Evolutionary conservation across 2,797 vertebrate species (phyloP).

Genomic region (Sebastes miniatus): DNA sequence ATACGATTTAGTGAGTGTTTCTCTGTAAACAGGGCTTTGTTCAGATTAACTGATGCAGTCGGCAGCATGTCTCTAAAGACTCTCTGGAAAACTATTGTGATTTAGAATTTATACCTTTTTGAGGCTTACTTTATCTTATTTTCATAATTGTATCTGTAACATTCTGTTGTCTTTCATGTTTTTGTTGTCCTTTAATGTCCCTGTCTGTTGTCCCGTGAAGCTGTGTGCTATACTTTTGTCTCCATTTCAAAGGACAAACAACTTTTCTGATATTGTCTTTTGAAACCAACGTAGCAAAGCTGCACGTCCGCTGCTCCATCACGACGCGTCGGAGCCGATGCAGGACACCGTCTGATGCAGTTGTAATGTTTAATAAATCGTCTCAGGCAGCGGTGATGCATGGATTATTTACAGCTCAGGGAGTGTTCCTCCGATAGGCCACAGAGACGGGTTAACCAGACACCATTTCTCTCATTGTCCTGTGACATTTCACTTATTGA

Average conservation of each 20-base stretch:
- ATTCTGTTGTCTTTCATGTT: neutral
- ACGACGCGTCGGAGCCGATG: neutral
- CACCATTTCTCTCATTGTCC: conserved; percentile 45
- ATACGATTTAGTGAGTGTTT: neutral
- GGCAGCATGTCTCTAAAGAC: neutral
- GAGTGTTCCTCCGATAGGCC: conserved; percentile 49
- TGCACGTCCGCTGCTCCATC: neutral
- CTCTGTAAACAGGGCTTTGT: neutral
- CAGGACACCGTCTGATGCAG: conserved; percentile 17
- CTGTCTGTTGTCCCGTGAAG: neutral
- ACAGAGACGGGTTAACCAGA: conserved; percentile 24
- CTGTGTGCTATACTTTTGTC: no score
- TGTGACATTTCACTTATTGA: conserved; percentile 70
- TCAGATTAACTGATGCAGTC: neutral
- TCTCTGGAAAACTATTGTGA: neutral
- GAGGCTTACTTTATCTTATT: neutral
- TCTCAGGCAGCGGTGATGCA: conserved; percentile 25
- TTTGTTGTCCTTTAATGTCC: neutral
- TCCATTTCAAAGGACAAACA: neutral
- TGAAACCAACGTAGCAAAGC: neutral
- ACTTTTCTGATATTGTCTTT: neutral
- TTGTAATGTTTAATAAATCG: conserved; percentile 48
- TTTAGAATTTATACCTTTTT: neutral
- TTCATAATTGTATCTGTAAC: neutral
- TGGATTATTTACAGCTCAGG: conserved; percentile 50